A percentile compares a stretch with the other conserved stretches of the same genome.
These are phyloP conservation scores for Drosophila quadrilineata DNA, from an alignment of 1,140 invertebrate species.

Conservation along the genomic window DNA sequence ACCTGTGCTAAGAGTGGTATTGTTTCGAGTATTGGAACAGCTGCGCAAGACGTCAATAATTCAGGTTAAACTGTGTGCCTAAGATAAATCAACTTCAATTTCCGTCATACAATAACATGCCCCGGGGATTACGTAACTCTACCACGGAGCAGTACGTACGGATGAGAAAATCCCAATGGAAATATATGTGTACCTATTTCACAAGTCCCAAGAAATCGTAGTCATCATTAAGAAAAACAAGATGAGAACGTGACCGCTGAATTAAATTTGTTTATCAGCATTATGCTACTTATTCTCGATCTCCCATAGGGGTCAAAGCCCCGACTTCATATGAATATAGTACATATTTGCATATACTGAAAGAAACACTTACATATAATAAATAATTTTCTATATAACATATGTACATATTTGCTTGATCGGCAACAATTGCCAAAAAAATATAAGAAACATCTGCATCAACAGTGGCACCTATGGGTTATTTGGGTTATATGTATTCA, in stretches of 20 bases:
- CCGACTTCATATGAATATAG: neutral
- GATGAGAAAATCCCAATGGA: neutral
- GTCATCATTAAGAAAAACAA: too few species aligned
- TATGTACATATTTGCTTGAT: constrained; percentile 6
- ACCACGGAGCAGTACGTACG: too few species aligned
- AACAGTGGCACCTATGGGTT: neutral
- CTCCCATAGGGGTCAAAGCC: neutral
- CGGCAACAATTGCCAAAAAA: constrained; percentile 4
- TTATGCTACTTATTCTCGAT: neutral
- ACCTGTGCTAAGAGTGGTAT: constrained; percentile 8
- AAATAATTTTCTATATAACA: too few species aligned
- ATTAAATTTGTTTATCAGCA: constrained; percentile 32
- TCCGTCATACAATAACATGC: neutral
- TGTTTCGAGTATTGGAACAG: constrained; percentile 37
- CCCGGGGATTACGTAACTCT: constrained; percentile 3
- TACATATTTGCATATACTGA: neutral
- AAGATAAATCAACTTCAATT: neutral
- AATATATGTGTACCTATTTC: neutral
- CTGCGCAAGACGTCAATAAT: constrained; percentile 18
- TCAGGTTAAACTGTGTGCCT: neutral
- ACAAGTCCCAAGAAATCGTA: neutral
- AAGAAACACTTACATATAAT: too few species aligned
- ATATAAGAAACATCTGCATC: neutral
- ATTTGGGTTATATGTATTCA: too few species aligned
- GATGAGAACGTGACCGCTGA: constrained; percentile 10